phyloP scores from a whole-genome alignment of 2,888 invertebrate genomes.

The Pollenia angustigena region DNA sequence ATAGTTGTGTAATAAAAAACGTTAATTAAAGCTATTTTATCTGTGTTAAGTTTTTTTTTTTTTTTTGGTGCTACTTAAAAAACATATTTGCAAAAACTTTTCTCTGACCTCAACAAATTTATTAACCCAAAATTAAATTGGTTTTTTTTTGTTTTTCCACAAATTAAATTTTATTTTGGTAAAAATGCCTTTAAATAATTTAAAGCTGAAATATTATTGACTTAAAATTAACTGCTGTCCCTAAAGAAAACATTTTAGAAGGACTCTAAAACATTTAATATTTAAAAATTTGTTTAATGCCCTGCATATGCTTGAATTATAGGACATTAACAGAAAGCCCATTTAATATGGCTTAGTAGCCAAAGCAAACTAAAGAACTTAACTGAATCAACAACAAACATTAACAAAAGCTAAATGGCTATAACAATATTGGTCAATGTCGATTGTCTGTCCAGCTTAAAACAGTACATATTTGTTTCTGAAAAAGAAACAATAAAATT shows the following conservation, averaged over 20 bases:
- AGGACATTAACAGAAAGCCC: background rate
- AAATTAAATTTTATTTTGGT: background rate
- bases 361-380: background rate
- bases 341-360: slow-evolving; percentile 26
- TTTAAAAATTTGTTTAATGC: background rate
- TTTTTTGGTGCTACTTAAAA: no score
- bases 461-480: background rate
- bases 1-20: no score
- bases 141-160: background rate
- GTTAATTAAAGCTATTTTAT: no score
- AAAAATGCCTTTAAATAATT: background rate
- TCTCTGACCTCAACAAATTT: background rate
- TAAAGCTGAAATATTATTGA: background rate
- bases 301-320: background rate
- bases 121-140: slow-evolving; percentile 13
- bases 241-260: background rate
- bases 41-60: no score
- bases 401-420: slow-evolving; percentile 57
- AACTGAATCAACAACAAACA: slow-evolving; percentile 32
- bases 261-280: slow-evolving; percentile 15
- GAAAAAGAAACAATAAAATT: slow-evolving; percentile 18
- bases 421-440: slow-evolving; percentile 51
- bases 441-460: slow-evolving; percentile 11
- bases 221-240: background rate
- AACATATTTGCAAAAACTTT: no score